These are phyloP conservation scores for Coendou prehensilis DNA, from an alignment of 2,797 vertebrate species.

Conservation along the genomic window DNA sequence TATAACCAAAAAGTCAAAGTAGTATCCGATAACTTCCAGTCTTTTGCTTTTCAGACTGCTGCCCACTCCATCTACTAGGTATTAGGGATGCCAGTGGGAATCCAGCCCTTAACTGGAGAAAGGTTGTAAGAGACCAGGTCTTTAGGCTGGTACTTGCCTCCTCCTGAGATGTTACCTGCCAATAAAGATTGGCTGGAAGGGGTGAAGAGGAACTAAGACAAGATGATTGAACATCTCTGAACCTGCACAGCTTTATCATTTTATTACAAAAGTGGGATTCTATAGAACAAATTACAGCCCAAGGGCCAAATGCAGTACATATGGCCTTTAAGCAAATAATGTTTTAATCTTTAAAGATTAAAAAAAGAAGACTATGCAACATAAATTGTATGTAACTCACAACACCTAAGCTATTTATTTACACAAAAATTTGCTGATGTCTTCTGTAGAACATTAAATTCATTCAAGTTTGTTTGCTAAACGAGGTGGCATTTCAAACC, in stretches of 20 bases:
- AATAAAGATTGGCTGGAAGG: background rate
- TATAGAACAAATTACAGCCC: background rate
- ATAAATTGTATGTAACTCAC: background rate
- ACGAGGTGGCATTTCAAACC: background rate
- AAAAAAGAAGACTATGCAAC: background rate
- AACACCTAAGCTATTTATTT: conserved; percentile 30
- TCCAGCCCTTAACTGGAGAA: background rate
- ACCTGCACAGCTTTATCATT: background rate
- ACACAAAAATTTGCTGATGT: background rate
- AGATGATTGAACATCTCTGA: background rate
- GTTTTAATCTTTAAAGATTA: conserved; percentile 55
- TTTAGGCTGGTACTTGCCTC: background rate
- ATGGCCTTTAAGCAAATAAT: background rate
- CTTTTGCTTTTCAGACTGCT: background rate
- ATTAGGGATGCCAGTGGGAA: background rate
- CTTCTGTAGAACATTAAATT: conserved; percentile 26
- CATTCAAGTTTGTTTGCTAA: background rate
- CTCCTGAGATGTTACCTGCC: background rate
- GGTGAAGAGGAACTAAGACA: background rate
- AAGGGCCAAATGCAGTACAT: background rate
- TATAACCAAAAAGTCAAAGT: background rate
- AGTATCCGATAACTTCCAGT: background rate
- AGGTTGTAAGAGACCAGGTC: background rate
- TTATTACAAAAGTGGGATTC: background rate
- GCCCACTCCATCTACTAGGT: background rate